Evolutionary conservation across 2,797 vertebrate species (phyloP).

Genomic region (Anas bernieri): DNA sequence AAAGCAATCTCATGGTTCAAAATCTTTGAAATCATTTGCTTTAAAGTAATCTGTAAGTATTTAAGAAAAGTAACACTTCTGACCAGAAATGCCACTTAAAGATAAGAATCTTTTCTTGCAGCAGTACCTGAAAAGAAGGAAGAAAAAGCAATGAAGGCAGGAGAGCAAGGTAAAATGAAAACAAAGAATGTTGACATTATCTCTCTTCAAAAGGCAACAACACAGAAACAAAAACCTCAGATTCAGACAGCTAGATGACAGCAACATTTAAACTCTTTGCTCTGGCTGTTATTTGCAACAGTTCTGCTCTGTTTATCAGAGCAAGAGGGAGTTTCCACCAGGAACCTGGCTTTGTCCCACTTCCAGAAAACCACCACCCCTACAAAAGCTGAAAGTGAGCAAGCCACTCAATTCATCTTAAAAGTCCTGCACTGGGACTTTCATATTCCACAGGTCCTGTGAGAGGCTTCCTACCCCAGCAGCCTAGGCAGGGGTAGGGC

Average conservation of each 20-base stretch:
- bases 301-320: neutral
- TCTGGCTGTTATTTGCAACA: neutral
- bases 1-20: neutral
- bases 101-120: conserved; percentile 59
- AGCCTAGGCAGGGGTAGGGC: neutral
- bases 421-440: neutral
- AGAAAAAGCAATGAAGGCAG: conserved; percentile 74
- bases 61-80: neutral
- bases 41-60: neutral
- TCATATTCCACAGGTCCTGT: too few species aligned
- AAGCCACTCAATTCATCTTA: accelerated
- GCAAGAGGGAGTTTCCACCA: neutral
- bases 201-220: conserved; percentile 57
- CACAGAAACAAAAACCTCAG: conserved; percentile 10
- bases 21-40: conserved; percentile 5
- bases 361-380: neutral
- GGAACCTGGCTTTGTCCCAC: neutral
- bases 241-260: conserved; percentile 46
- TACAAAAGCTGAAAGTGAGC: neutral
- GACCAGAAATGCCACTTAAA: conserved; percentile 40
- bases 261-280: conserved; percentile 36
- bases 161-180: conserved; percentile 81
- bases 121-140: conserved; percentile 74
- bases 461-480: neutral
- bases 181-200: conserved; percentile 27